These are phyloP conservation scores for Oceanodroma tethys DNA, from an alignment of 2,113 vertebrate species.

Conservation along the genomic window DNA sequence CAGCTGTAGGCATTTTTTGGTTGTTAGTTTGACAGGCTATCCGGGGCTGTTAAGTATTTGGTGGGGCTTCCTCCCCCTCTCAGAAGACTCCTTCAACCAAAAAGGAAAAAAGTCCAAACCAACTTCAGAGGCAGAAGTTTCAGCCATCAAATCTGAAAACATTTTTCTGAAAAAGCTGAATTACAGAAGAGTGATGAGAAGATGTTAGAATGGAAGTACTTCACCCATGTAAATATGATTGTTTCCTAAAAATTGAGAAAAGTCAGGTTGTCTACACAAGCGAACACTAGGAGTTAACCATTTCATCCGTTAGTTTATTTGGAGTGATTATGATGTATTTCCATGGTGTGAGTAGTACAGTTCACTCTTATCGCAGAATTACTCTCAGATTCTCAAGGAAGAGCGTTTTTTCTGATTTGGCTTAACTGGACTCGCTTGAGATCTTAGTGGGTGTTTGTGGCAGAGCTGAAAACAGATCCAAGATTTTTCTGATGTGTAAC, in stretches of 20 bases:
- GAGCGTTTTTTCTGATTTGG: not conserved
- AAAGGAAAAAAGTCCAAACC: not conserved
- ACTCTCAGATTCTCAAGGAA: not conserved
- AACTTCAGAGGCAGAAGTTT: not conserved
- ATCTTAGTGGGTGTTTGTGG: not conserved
- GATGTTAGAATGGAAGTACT: not conserved
- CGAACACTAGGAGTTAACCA: not conserved
- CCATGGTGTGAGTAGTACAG: no score
- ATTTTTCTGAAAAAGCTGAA: not conserved
- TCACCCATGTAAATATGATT: not conserved
- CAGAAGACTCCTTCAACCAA: not conserved
- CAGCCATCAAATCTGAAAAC: not conserved
- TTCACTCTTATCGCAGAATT: not conserved
- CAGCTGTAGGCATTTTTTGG: not conserved
- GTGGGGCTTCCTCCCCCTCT: accelerated
- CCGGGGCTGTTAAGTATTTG: not conserved
- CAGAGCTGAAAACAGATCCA: not conserved
- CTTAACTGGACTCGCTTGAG: accelerated
- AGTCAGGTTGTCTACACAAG: not conserved
- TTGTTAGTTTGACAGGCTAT: not conserved
- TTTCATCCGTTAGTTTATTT: not conserved
- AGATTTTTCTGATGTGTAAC: not conserved
- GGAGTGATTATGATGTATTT: not conserved
- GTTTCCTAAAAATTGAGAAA: not conserved
- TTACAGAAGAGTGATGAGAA: not conserved